Evolutionary conservation across 2,113 vertebrate genomes (phyloP).

Genomic region (Perccottus glenii): DNA sequence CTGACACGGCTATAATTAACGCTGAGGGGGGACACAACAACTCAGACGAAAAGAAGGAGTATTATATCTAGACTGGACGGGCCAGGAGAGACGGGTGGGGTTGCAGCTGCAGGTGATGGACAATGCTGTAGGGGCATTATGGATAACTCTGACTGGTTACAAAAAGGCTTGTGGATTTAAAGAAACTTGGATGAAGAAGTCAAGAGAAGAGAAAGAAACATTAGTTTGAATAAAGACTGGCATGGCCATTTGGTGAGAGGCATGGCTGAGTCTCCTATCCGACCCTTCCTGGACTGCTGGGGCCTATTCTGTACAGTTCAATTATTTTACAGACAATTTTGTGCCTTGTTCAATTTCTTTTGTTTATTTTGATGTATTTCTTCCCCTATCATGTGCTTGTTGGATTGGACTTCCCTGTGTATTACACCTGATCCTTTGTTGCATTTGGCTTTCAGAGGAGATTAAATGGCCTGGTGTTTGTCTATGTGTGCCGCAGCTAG

Average conservation of each 20-base stretch:
- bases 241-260: slow-evolving; percentile 82
- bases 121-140: slow-evolving; percentile 49
- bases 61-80: slow-evolving; percentile 92
- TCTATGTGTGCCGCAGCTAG: slow-evolving; percentile 61
- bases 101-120: slow-evolving; percentile 35
- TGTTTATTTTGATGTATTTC: slow-evolving; percentile 61
- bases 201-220: slow-evolving; percentile 31
- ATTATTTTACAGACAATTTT: slow-evolving; percentile 95
- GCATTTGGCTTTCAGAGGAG: slow-evolving; percentile 62
- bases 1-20: slow-evolving; percentile 99
- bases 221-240: slow-evolving; percentile 73
- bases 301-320: slow-evolving; percentile 90
- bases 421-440: slow-evolving; percentile 50
- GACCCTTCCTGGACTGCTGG: slow-evolving; percentile 85
- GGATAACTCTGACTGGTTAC: slow-evolving; percentile 58
- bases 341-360: slow-evolving; percentile 96
- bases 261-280: slow-evolving; percentile 84
- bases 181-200: slow-evolving; percentile 10
- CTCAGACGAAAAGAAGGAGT: slow-evolving; percentile 99
- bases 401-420: slow-evolving; percentile 55
- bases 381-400: slow-evolving; percentile 76
- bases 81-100: slow-evolving; percentile 69
- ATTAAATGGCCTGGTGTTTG: slow-evolving; percentile 56
- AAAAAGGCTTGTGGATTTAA: slow-evolving; percentile 42
- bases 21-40: slow-evolving; percentile 98